A percentile compares a stretch with the other conserved stretches of the same genome.
These are phyloP conservation scores for Labeo catla DNA, from an alignment of 2,113 vertebrate genomes.

Conservation along the genomic window DNA sequence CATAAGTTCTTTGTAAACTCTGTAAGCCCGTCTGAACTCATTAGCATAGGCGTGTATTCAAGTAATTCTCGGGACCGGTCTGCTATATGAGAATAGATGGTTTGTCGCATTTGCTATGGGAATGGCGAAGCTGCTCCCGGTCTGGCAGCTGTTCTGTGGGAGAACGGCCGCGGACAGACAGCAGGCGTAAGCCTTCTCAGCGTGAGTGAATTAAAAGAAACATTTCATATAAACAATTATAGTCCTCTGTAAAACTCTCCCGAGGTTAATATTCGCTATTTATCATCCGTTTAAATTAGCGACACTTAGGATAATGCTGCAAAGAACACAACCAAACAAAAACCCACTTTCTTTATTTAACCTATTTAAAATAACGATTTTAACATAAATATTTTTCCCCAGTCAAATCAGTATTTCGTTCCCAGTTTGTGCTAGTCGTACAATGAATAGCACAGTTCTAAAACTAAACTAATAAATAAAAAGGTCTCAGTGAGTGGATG, in stretches of 20 bases:
- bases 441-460: background rate
- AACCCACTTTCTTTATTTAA: background rate
- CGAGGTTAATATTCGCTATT: slow-evolving; percentile 45
- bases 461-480: background rate
- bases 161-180: slow-evolving; percentile 74
- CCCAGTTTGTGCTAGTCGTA: background rate
- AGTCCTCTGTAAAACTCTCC: slow-evolving; percentile 37
- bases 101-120: slow-evolving; percentile 64
- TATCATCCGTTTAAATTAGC: slow-evolving; percentile 22
- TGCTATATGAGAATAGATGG: slow-evolving; percentile 65
- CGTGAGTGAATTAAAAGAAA: slow-evolving; percentile 70
- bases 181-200: slow-evolving; percentile 73
- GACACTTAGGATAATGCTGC: background rate
- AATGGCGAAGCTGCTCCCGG: slow-evolving; percentile 72
- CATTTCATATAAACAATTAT: slow-evolving; percentile 59
- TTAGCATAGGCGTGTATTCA: slow-evolving; percentile 49
- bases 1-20: slow-evolving; percentile 19
- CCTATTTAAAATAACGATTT: background rate
- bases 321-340: background rate
- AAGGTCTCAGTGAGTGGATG: background rate
- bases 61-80: slow-evolving; percentile 18
- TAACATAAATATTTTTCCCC: background rate
- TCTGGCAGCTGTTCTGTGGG: slow-evolving; percentile 83
- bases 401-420: background rate
- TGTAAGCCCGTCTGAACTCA: slow-evolving; percentile 26